These are phyloP conservation scores for Prunella fulvescens DNA, from an alignment of 2,113 vertebrate genomes.

Conservation along the genomic window DNA sequence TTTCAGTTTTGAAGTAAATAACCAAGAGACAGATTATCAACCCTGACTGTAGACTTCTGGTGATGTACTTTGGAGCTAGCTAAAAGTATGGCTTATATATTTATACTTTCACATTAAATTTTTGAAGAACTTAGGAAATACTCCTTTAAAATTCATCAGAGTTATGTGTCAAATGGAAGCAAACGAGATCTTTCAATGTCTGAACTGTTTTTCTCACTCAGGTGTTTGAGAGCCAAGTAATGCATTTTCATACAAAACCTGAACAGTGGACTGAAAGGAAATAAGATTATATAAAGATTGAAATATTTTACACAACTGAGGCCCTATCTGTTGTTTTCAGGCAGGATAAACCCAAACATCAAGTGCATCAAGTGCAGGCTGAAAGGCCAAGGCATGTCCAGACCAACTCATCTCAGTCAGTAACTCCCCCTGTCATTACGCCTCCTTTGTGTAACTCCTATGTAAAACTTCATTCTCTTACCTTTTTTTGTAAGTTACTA, in stretches of 20 bases:
- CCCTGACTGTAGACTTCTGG: neutral
- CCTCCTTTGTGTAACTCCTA: neutral
- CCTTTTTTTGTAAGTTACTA: neutral
- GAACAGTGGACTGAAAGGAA: neutral
- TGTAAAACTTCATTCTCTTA: neutral
- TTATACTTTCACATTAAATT: neutral
- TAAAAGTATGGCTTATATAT: neutral
- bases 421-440: fast-evolving
- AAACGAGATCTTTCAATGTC: neutral
- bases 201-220: neutral
- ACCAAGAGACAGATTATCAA: neutral
- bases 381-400: neutral
- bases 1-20: neutral
- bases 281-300: neutral
- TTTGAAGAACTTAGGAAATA: neutral
- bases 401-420: neutral
- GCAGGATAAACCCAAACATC: neutral
- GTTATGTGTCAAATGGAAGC: neutral
- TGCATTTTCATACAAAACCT: neutral
- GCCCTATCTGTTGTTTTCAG: neutral
- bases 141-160: neutral
- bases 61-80: neutral
- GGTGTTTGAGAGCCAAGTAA: neutral
- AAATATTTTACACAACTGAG: neutral
- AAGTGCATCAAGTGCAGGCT: neutral